Conservation (phyloP, 2,113 vertebrate species). For the Psammodynastes pulverulentus region DNA sequence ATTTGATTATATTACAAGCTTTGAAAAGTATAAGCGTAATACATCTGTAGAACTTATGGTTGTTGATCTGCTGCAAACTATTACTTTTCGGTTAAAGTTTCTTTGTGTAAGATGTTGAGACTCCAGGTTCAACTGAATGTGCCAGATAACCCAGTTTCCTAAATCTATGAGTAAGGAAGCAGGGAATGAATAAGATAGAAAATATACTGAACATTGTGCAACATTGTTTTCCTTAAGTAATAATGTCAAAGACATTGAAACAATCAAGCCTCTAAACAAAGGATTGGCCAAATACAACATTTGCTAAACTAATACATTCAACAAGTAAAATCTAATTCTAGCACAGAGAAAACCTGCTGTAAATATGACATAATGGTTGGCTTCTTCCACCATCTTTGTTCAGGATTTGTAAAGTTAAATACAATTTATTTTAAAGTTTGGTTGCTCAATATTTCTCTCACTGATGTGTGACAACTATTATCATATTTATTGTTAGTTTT, state of each 20-base stretch:
- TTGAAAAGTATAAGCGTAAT: background rate
- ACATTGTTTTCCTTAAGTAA: background rate
- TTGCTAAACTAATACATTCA: background rate
- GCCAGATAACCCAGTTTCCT: background rate
- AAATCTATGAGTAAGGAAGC: background rate
- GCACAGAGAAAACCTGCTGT: conserved; percentile 17
- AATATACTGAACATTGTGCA: background rate
- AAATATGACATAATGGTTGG: conserved; percentile 66
- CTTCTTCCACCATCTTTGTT: conserved; percentile 62
- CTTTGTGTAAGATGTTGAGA: background rate
- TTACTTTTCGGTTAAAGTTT: background rate
- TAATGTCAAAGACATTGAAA: background rate
- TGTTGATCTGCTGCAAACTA: background rate
- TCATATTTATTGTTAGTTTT: conserved; percentile 84
- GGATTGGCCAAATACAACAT: background rate
- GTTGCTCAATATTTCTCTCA: conserved; percentile 75
- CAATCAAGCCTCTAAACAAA: background rate
- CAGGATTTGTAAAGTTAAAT: conserved; percentile 77
- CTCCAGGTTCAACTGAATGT: background rate
- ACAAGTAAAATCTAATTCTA: background rate
- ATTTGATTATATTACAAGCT: background rate
- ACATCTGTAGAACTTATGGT: background rate
- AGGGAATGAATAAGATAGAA: background rate
- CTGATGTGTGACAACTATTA: conserved; percentile 83
- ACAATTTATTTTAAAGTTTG: conserved; percentile 74